Evolutionary conservation across 2,113 vertebrate species (phyloP).

Genomic region (Tenebrosternarchus preto): DNA sequence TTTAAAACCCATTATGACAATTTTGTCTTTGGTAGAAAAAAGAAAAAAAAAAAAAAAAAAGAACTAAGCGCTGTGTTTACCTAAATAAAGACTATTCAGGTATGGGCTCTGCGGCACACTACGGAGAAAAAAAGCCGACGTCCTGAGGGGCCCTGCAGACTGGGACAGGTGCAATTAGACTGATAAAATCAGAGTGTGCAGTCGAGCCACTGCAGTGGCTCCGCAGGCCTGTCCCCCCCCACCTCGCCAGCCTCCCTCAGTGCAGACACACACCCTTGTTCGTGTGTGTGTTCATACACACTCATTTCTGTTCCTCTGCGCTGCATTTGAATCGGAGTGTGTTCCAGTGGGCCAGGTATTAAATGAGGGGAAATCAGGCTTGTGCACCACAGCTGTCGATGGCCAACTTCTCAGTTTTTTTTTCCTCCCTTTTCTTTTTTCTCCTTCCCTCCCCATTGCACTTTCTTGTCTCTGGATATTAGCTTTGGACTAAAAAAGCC

Average conservation of each 20-base stretch:
- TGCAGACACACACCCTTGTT: neutral
- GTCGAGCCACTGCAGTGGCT: constrained; percentile 62
- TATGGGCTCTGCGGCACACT: constrained; percentile 64
- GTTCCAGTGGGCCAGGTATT: constrained; percentile 72
- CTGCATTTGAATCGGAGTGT: constrained; percentile 70
- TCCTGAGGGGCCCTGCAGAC: constrained; percentile 62
- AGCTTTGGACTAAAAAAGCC: neutral
- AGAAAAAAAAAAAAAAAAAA: constrained; percentile 17
- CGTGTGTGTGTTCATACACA: constrained; percentile 55
- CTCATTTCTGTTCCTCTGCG: constrained; percentile 63
- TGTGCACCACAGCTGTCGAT: constrained; percentile 73
- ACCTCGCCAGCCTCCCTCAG: constrained; percentile 1
- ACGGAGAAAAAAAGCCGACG: constrained; percentile 68
- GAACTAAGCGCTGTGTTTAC: constrained; percentile 63
- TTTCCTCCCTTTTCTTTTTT: neutral
- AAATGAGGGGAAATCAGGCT: constrained; percentile 73
- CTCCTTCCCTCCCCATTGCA: neutral
- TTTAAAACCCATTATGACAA: constrained; percentile 72
- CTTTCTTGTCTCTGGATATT: constrained; percentile 57
- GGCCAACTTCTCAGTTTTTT: constrained; percentile 44
- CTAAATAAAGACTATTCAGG: constrained; percentile 78
- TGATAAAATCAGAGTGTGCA: constrained; percentile 75
- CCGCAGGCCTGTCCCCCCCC: constrained; percentile 55
- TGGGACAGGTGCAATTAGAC: constrained; percentile 79
- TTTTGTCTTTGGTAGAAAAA: constrained; percentile 53